These are phyloP conservation scores for Petrocephalus zakoni DNA, from an alignment of 2,113 vertebrate genomes.

Conservation along the genomic window DNA sequence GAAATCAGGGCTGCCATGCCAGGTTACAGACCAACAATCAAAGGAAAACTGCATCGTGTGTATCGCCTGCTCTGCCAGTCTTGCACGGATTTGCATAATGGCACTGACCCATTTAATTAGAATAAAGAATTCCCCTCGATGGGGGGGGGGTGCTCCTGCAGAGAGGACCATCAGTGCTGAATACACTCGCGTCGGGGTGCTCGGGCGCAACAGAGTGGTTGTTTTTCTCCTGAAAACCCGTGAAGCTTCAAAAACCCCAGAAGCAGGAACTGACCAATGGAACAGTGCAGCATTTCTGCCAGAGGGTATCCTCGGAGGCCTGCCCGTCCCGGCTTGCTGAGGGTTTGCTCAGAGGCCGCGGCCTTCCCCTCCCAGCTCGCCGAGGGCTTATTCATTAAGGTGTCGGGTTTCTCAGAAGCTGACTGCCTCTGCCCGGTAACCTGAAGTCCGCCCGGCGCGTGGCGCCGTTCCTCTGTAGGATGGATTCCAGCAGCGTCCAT, in stretches of 20 bases:
- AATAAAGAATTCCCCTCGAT: background rate
- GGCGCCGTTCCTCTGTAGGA: background rate
- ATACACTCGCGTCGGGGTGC: background rate
- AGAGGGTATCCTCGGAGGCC: background rate
- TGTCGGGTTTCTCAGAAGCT: background rate
- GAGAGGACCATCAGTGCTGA: background rate
- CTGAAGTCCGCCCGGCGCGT: background rate
- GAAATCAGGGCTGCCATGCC: background rate
- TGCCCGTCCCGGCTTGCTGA: background rate
- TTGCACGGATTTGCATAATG: background rate
- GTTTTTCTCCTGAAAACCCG: background rate
- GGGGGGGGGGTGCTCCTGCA: background rate
- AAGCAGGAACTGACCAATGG: background rate
- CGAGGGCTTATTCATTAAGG: background rate
- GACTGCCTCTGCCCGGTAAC: background rate
- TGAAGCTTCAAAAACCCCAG: background rate
- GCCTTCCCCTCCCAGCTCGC: background rate
- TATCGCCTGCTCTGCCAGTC: background rate
- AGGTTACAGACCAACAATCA: background rate
- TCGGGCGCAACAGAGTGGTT: background rate
- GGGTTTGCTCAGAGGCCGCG: background rate
- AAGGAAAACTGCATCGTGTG: background rate
- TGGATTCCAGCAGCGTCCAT: background rate
- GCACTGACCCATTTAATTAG: slow-evolving; percentile 4
- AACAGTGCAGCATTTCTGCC: background rate